Evolutionary conservation across 2,113 vertebrate species (phyloP).

Genomic region (Hippocampus mohnikei): DNA sequence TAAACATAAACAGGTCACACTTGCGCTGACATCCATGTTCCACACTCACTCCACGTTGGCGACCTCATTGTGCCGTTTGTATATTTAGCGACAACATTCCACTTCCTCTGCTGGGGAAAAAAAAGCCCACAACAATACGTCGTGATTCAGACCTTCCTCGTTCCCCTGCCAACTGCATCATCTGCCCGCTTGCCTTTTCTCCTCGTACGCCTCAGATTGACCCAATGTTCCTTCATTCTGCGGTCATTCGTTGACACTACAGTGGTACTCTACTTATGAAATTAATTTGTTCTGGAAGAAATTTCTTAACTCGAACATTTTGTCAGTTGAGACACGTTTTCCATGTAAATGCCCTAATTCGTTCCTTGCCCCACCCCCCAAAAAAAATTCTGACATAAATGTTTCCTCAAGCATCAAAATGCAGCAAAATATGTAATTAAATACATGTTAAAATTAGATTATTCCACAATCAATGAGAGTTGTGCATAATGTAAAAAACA

Average conservation of each 20-base stretch:
- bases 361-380: too few relatives aligned
- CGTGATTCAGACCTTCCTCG: slow-evolving; percentile 25
- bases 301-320: too few relatives aligned
- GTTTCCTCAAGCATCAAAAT: too few relatives aligned
- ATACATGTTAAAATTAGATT: too few relatives aligned
- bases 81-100: slow-evolving; percentile 69
- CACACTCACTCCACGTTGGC: slow-evolving; percentile 56
- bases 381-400: too few relatives aligned
- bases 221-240: slow-evolving; percentile 3
- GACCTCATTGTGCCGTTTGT: slow-evolving; percentile 66
- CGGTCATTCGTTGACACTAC: neutral
- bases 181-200: slow-evolving; percentile 13
- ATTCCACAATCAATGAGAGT: too few relatives aligned
- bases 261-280: too few relatives aligned
- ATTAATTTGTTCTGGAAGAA: too few relatives aligned
- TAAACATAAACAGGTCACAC: neutral
- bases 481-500: too few relatives aligned
- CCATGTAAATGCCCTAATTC: too few relatives aligned
- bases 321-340: too few relatives aligned
- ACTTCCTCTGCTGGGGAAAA: slow-evolving; percentile 64
- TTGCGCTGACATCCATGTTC: slow-evolving; percentile 43
- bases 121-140: slow-evolving; percentile 69
- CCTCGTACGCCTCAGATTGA: slow-evolving; percentile 21
- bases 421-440: too few relatives aligned
- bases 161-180: slow-evolving; percentile 22